These are phyloP conservation scores for Microhierax caerulescens DNA, from an alignment of 2,797 vertebrate genomes.

Conservation along the genomic window DNA sequence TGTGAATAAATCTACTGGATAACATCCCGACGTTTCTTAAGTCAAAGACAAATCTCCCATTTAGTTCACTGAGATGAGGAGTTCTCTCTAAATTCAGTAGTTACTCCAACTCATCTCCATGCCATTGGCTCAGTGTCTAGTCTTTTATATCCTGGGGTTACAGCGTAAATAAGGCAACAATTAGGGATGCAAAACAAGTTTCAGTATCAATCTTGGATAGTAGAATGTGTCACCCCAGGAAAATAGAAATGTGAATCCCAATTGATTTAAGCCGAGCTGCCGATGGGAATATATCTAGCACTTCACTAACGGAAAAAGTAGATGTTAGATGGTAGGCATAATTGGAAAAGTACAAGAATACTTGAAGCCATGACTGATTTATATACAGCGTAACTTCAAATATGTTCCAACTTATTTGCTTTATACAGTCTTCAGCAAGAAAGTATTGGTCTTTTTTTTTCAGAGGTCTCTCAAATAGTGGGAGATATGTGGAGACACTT, in stretches of 20 bases:
- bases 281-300: not conserved
- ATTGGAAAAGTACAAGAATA: slow-evolving; percentile 18
- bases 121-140: not conserved
- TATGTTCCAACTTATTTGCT: not conserved
- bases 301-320: slow-evolving; percentile 18
- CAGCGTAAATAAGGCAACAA: slow-evolving; percentile 25
- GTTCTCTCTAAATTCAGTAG: not conserved
- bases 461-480: not conserved
- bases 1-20: not conserved
- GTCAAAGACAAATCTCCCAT: not conserved
- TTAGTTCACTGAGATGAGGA: not conserved
- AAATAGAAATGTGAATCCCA: slow-evolving; percentile 44
- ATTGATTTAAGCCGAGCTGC: slow-evolving; percentile 20
- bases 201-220: not conserved
- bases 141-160: not conserved
- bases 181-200: slow-evolving; percentile 47
- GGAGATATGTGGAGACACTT: not conserved
- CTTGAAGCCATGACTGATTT: not conserved
- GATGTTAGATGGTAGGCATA: not conserved
- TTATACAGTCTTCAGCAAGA: not conserved
- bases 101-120: not conserved
- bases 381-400: not conserved
- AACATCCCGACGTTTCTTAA: not conserved
- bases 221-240: not conserved
- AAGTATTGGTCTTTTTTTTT: not conserved